phyloP scores from a whole-genome alignment of 1,140 invertebrate species.

The Cotesia typhae region DNA sequence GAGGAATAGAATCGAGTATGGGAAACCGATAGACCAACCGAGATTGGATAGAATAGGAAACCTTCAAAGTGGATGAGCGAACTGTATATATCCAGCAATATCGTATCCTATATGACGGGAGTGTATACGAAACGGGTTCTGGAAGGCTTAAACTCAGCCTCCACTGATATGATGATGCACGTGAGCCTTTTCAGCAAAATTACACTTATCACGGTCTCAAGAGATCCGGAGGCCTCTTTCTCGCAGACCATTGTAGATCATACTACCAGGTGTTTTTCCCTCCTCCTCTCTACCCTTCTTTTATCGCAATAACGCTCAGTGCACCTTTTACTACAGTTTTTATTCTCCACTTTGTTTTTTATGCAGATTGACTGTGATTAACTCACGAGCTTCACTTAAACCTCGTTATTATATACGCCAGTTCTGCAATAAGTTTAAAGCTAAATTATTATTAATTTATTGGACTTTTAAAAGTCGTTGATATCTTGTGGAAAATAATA shows the following conservation, averaged over 20 bases:
- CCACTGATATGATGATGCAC: constrained; percentile 14
- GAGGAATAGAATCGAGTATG: constrained; percentile 47
- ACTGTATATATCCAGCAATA: constrained; percentile 29
- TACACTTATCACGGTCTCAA: constrained; percentile 29
- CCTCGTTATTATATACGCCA: background rate
- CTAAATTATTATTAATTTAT: constrained; percentile 10
- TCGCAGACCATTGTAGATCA: constrained; percentile 13
- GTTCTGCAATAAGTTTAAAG: background rate
- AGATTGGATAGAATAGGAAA: constrained; percentile 55
- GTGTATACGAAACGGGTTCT: constrained; percentile 1
- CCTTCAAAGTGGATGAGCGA: constrained; percentile 52
- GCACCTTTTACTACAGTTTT: constrained; percentile 22
- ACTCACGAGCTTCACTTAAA: constrained; percentile 19
- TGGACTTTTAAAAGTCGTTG: background rate
- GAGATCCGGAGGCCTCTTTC: background rate
- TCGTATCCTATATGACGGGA: background rate
- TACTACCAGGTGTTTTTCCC: background rate
- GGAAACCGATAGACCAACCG: constrained; percentile 51
- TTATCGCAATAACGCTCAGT: too few relatives aligned
- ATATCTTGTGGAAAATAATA: background rate
- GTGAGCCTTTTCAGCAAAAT: constrained; percentile 27
- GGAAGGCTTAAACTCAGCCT: constrained; percentile 10
- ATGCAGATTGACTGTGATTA: constrained; percentile 31
- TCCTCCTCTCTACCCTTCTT: too few relatives aligned
- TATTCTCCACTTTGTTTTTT: constrained; percentile 24